Conservation (phyloP, 2,113 vertebrate genomes). For the Ariopsis seemanni region DNA sequence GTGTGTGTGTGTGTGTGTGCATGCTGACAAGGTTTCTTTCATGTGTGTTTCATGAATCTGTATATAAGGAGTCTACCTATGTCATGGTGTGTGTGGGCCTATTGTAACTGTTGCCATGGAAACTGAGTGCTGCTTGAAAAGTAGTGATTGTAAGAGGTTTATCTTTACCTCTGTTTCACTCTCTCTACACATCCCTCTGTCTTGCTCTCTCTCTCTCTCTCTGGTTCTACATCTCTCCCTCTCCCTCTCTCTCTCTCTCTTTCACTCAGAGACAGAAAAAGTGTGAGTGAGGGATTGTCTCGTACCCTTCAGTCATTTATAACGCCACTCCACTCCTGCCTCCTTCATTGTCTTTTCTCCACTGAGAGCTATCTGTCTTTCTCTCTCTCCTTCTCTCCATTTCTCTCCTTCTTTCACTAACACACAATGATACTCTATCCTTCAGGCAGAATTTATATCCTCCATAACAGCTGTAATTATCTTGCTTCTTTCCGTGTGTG, state of each 20-base stretch:
- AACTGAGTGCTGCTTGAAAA: constrained; percentile 77
- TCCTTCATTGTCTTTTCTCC: constrained; percentile 22
- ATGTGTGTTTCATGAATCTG: not conserved
- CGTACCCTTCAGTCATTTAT: not conserved
- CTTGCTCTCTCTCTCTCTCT: not conserved
- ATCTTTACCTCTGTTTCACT: constrained; percentile 46
- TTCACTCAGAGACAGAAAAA: constrained; percentile 19
- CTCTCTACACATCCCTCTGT: constrained; percentile 15
- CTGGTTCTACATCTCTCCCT: not conserved
- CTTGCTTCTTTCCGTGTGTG: not conserved
- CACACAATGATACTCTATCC: not conserved
- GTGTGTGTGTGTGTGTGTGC: constrained; percentile 23
- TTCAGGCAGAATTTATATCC: constrained; percentile 61
- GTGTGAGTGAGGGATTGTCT: not conserved
- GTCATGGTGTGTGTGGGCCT: constrained; percentile 60
- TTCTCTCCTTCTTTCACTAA: constrained; percentile 1
- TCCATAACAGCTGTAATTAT: constrained; percentile 58
- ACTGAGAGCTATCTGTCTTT: constrained; percentile 13
- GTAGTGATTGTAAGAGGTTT: constrained; percentile 72
- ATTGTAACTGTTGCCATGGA: constrained; percentile 82
- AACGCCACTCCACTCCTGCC: not conserved
- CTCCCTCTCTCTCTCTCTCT: constrained; percentile 43
- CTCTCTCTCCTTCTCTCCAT: constrained; percentile 6
- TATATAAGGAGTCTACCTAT: not conserved
- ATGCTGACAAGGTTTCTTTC: not conserved